phyloP scores from a whole-genome alignment of 2,888 invertebrate species.

The Lampropteryx suffumata region DNA sequence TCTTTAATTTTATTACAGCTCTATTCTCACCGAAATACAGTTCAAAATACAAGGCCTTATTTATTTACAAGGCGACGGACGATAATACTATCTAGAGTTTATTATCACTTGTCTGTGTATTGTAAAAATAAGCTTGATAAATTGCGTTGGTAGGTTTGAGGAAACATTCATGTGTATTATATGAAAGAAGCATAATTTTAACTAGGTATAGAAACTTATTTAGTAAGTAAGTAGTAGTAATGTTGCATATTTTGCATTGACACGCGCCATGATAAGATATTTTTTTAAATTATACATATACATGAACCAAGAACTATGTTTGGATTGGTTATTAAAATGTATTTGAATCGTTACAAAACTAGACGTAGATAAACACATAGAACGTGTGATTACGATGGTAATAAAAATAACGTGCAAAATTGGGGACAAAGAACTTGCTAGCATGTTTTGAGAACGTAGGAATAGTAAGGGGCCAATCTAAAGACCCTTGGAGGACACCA shows the following conservation, averaged over 20 bases:
- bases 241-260: not conserved
- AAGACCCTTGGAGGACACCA: conserved; percentile 7
- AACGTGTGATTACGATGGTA: not conserved
- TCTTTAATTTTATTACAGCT: not conserved
- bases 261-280: conserved; percentile 11
- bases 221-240: too few relatives aligned
- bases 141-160: not conserved
- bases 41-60: conserved; percentile 9
- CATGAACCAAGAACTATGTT: too few relatives aligned
- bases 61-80: conserved; percentile 26
- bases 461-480: not conserved
- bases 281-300: too few relatives aligned
- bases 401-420: not conserved
- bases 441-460: not conserved
- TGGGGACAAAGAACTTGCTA: not conserved
- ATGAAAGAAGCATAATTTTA: not conserved
- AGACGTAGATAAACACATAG: not conserved
- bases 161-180: not conserved
- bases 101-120: conserved; percentile 29
- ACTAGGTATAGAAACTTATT: too few relatives aligned
- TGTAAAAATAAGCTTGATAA: conserved; percentile 33
- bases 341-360: too few relatives aligned
- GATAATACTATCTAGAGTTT: conserved; percentile 33
- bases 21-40: not conserved
- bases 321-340: too few relatives aligned